These are phyloP conservation scores for Diceros bicornis DNA, from an alignment of 2,797 vertebrate genomes.

Conservation along the genomic window DNA sequence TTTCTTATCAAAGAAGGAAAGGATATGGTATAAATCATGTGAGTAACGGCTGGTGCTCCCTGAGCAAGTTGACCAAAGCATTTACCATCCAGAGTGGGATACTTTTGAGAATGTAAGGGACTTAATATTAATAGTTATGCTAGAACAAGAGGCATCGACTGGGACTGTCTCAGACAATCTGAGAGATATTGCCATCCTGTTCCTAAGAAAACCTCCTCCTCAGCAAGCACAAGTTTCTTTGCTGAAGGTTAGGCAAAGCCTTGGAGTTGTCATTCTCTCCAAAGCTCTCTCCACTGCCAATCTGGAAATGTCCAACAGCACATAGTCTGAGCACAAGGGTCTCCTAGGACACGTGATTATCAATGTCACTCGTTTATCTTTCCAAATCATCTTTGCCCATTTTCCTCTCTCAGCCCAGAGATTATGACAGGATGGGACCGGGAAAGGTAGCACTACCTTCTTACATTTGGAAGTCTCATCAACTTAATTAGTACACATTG, in stretches of 20 bases:
- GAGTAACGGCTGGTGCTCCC: neutral
- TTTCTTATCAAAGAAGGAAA: neutral
- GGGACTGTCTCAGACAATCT: no score
- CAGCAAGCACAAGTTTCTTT: neutral
- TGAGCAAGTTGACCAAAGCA: neutral
- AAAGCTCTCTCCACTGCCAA: accelerated
- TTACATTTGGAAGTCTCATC: neutral
- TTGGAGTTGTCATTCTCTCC: neutral
- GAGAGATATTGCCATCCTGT: neutral
- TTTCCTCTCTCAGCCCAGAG: neutral
- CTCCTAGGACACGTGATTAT: neutral
- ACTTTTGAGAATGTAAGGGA: neutral
- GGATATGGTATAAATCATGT: no score
- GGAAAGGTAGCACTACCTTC: neutral
- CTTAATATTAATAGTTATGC: neutral
- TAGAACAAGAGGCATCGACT: neutral
- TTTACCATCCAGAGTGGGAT: neutral
- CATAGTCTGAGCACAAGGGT: neutral
- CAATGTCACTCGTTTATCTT: neutral
- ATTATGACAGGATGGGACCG: neutral
- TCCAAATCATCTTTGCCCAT: neutral
- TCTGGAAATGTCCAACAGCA: neutral
- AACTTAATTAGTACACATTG: neutral
- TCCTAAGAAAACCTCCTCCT: neutral
- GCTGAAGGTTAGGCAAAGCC: no score